phyloP scores from a whole-genome alignment of 2,888 invertebrate genomes.

The Pachymerium ferrugineum region DNA sequence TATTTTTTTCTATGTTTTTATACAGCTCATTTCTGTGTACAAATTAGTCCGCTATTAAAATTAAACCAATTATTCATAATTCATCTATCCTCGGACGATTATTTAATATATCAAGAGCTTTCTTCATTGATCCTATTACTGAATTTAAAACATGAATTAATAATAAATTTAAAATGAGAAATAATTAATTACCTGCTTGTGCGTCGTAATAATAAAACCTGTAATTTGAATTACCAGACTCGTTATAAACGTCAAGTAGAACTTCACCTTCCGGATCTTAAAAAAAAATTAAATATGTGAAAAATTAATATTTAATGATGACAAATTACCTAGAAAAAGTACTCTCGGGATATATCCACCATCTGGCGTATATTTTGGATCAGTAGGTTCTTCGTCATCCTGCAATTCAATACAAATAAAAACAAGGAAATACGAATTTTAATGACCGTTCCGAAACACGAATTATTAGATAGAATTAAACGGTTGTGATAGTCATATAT shows the following conservation, averaged over 20 bases:
- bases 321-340: conserved; percentile 54
- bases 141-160: background rate
- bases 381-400: conserved; percentile 57
- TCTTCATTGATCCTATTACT: conserved; percentile 25
- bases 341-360: conserved; percentile 64
- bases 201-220: conserved; percentile 53
- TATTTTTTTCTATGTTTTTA: background rate
- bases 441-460: too few relatives aligned
- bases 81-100: background rate
- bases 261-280: conserved; percentile 54
- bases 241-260: conserved; percentile 56
- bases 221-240: conserved; percentile 56
- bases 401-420: conserved; percentile 35
- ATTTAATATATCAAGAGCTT: background rate
- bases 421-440: too few relatives aligned
- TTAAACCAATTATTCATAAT: background rate
- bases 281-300: background rate
- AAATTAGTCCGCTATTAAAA: background rate
- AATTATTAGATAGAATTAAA: too few relatives aligned
- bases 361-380: conserved; percentile 56
- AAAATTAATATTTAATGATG: background rate
- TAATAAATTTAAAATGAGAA: background rate
- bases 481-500: too few relatives aligned
- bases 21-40: background rate
- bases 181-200: conserved; percentile 33